Evolutionary conservation across 2,888 invertebrate genomes (phyloP).

Genomic region (Ophion ellenae): DNA sequence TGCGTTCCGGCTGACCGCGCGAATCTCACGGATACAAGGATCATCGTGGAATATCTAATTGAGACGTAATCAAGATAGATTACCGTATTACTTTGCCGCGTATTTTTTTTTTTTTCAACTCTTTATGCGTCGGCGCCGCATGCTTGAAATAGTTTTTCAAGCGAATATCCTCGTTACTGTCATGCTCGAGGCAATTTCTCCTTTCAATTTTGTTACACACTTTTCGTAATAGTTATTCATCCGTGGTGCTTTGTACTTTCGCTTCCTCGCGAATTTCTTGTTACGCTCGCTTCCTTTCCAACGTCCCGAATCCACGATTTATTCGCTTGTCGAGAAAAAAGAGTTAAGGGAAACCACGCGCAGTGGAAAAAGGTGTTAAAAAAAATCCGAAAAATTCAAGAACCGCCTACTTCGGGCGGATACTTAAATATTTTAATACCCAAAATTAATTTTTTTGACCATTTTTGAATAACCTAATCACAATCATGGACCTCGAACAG

Average conservation of each 20-base stretch:
- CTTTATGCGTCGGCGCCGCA: constrained; percentile 10
- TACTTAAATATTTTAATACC: no score
- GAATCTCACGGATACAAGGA: constrained; percentile 35
- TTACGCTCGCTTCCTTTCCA: not conserved
- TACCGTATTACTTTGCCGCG: constrained; percentile 36
- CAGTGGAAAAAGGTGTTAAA: no score
- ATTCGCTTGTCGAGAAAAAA: not conserved
- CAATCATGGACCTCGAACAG: no score
- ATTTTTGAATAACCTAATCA: no score
- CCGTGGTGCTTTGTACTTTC: not conserved
- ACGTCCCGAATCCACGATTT: not conserved
- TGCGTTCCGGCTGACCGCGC: constrained; percentile 47
- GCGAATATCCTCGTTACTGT: not conserved
- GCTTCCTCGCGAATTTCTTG: not conserved
- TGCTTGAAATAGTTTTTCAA: constrained; percentile 20
- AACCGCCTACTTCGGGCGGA: no score
- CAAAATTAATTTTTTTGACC: no score
- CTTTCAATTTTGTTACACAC: constrained; percentile 13
- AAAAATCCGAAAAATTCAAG: no score
- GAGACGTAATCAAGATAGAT: constrained; percentile 60
- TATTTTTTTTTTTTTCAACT: not conserved
- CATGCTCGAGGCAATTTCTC: constrained; percentile 21
- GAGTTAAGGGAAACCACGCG: not conserved
- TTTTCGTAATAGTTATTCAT: constrained; percentile 1
- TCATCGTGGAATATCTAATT: constrained; percentile 56